phyloP scores from a whole-genome alignment of 2,113 vertebrate species.

The Antennarius striatus region DNA sequence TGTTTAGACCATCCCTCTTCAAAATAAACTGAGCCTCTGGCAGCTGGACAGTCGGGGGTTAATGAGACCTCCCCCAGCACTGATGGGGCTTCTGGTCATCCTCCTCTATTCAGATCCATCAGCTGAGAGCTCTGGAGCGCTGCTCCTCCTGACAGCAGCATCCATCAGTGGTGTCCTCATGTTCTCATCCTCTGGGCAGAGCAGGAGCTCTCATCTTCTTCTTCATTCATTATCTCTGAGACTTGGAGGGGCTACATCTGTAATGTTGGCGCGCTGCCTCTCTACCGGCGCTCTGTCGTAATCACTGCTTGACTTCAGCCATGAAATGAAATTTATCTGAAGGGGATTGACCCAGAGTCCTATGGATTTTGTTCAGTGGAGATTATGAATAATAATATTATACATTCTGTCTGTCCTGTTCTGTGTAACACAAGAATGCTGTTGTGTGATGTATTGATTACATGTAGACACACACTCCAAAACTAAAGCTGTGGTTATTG shows the following conservation, averaged over 20 bases:
- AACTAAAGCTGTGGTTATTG: no score
- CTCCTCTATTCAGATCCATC: constrained; percentile 54
- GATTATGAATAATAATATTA: constrained; percentile 33
- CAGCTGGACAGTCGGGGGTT: constrained; percentile 16
- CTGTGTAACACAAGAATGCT: background rate
- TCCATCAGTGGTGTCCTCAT: constrained; percentile 56
- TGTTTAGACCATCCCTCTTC: constrained; percentile 22
- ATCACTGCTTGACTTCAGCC: constrained; percentile 57
- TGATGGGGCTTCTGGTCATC: constrained; percentile 11
- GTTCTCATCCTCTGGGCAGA: constrained; percentile 44
- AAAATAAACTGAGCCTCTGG: constrained; percentile 25
- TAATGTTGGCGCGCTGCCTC: constrained; percentile 17
- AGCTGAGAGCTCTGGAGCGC: constrained; percentile 36
- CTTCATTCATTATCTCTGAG: constrained; percentile 46
- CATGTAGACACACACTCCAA: background rate
- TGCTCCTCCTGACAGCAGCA: constrained; percentile 40
- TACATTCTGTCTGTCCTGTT: background rate
- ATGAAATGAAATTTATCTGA: constrained; percentile 51
- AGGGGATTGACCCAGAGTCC: constrained; percentile 62
- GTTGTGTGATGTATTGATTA: background rate
- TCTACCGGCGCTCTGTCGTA: constrained; percentile 38
- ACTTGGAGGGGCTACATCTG: constrained; percentile 25
- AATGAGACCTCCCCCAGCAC: constrained; percentile 33
- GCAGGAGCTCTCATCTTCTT: constrained; percentile 33
- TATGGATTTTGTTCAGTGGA: constrained; percentile 37